These are phyloP conservation scores for Fulmarus glacialis DNA, from an alignment of 2,113 vertebrate species.

Conservation along the genomic window DNA sequence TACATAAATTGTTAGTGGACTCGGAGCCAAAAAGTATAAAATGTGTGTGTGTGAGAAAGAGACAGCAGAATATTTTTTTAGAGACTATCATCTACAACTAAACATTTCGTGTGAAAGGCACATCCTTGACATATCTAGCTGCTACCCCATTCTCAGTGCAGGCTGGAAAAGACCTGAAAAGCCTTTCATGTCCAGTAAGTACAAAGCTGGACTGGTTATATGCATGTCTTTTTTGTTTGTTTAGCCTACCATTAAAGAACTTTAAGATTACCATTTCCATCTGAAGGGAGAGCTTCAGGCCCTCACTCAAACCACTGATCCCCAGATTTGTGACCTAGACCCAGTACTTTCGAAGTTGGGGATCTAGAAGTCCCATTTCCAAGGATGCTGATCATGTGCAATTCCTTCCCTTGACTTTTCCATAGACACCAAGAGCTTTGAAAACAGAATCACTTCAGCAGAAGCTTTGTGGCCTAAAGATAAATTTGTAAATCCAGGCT, in stretches of 20 bases:
- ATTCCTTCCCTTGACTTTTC: background rate
- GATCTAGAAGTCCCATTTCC: background rate
- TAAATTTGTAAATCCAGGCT: background rate
- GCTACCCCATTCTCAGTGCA: background rate
- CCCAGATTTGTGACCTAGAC: background rate
- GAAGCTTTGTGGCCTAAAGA: background rate
- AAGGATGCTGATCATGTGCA: background rate
- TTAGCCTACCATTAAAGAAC: background rate
- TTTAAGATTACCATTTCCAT: background rate
- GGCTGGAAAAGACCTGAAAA: background rate
- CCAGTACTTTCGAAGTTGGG: background rate
- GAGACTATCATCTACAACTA: background rate
- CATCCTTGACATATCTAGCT: background rate
- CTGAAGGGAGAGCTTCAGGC: background rate
- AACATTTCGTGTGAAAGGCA: background rate
- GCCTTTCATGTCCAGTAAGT: background rate
- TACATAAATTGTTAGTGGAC: background rate
- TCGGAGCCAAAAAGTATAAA: background rate
- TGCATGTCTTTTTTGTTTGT: background rate
- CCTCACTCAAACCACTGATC: background rate
- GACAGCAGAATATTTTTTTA: background rate
- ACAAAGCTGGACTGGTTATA: background rate
- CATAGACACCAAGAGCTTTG: background rate
- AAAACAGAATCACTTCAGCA: background rate
- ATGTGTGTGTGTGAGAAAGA: background rate